These are phyloP conservation scores for Parnassius mnemosyne DNA, from an alignment of 2,888 invertebrate species.

Conservation along the genomic window DNA sequence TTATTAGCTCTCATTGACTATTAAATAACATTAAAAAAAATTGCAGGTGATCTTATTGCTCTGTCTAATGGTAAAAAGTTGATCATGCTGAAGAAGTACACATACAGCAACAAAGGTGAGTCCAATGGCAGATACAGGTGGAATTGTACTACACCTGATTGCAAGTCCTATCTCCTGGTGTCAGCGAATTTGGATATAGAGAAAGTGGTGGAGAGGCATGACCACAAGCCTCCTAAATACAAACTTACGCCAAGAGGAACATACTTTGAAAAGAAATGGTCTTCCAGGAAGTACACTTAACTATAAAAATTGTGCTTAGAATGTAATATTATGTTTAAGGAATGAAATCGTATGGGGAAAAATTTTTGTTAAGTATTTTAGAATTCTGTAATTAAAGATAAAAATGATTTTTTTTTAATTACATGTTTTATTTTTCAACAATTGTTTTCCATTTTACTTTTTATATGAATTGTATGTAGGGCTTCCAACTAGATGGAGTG, in stretches of 20 bases:
- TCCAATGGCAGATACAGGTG: slow-evolving; percentile 29
- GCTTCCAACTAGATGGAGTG: no score
- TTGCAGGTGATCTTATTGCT: slow-evolving; percentile 29
- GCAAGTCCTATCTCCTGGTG: slow-evolving; percentile 34
- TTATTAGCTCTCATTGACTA: not conserved
- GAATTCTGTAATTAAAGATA: no score
- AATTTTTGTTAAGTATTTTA: no score
- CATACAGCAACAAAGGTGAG: slow-evolving; percentile 32
- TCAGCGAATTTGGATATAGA: slow-evolving; percentile 34
- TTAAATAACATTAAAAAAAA: not conserved
- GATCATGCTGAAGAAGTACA: slow-evolving; percentile 33
- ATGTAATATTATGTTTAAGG: no score
- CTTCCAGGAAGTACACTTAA: not conserved
- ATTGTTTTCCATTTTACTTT: no score
- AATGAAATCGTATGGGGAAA: no score
- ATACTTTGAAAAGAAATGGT: slow-evolving; percentile 6
- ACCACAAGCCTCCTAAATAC: slow-evolving; percentile 29
- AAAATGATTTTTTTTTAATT: no score
- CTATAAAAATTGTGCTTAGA: no score
- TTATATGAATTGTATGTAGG: no score
- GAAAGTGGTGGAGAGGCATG: slow-evolving; percentile 27
- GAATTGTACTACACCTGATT: slow-evolving; percentile 30
- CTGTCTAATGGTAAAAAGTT: slow-evolving; percentile 35
- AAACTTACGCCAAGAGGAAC: slow-evolving; percentile 5
- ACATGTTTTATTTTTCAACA: no score